Percentiles rank a stretch among this genome's conserved stretches.
These are phyloP conservation scores for Amphiprion percula DNA, from an alignment of 2,113 vertebrate genomes.

Conservation along the genomic window DNA sequence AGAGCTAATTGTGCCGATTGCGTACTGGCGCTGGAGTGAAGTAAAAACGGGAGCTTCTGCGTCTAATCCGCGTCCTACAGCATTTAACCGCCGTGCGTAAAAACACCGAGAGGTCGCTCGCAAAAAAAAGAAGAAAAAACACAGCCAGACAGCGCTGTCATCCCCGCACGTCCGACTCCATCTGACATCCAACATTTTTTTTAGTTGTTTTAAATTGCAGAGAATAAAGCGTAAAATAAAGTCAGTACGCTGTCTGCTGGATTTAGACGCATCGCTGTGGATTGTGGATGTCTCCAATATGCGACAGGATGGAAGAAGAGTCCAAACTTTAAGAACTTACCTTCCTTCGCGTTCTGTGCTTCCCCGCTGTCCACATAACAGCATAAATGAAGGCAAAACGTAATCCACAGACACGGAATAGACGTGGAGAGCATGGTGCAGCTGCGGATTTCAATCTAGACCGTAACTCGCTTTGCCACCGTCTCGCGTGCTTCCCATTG, in stretches of 20 bases:
- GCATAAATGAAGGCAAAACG: constrained; percentile 89
- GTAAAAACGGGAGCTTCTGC: background rate
- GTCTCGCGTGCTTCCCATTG: constrained; percentile 81
- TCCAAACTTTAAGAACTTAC: constrained; percentile 89
- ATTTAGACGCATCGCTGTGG: constrained; percentile 25
- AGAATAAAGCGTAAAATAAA: too few species aligned
- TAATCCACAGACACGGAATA: constrained; percentile 91
- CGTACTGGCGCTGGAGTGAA: background rate
- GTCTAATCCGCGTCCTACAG: background rate
- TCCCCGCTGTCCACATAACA: constrained; percentile 87
- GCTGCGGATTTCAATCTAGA: constrained; percentile 66
- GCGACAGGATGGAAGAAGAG: constrained; percentile 43
- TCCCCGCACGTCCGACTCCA: constrained; percentile 13
- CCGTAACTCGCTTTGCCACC: constrained; percentile 76
- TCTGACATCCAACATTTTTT: background rate
- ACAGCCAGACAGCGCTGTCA: constrained; percentile 34
- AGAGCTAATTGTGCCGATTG: background rate
- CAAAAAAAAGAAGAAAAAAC: background rate
- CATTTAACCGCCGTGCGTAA: constrained; percentile 53
- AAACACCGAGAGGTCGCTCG: constrained; percentile 47
- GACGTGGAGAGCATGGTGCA: constrained; percentile 91
- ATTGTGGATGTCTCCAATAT: constrained; percentile 20
- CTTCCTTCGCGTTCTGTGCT: constrained; percentile 96
- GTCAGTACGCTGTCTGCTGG: background rate
- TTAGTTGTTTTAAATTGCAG: too few species aligned